Evolutionary conservation across 2,113 vertebrate genomes (phyloP).

Genomic region (Tichodroma muraria): DNA sequence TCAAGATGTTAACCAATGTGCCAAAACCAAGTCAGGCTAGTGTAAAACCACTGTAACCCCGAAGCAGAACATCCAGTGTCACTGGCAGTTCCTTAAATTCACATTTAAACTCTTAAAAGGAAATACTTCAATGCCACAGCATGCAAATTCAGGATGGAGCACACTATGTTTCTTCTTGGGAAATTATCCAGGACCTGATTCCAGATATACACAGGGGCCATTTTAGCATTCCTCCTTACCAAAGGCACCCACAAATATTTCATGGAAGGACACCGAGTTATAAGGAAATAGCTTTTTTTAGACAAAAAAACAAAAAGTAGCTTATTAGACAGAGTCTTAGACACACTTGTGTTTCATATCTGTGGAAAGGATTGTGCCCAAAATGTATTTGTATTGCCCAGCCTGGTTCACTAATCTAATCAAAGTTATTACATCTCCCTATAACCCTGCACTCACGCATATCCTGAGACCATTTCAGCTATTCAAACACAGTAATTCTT

Average conservation of each 20-base stretch:
- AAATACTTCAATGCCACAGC: not conserved
- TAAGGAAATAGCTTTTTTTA: not conserved
- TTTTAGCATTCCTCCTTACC: not conserved
- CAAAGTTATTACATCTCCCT: not conserved
- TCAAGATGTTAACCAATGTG: not conserved
- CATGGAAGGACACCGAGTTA: not conserved
- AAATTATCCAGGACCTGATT: not conserved
- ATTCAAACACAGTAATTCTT: not conserved
- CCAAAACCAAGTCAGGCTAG: not conserved
- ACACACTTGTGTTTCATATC: not conserved
- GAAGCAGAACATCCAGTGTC: not conserved
- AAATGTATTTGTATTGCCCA: not conserved
- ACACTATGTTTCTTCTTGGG: not conserved
- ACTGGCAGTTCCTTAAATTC: not conserved
- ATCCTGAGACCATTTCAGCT: not conserved
- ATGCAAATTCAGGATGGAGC: not conserved
- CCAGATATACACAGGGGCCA: accelerated
- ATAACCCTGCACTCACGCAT: not conserved
- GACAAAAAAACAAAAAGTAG: not conserved
- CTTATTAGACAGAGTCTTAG: not conserved
- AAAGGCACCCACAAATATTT: not conserved
- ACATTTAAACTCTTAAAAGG: not conserved
- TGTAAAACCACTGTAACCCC: not conserved
- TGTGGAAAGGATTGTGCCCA: not conserved
- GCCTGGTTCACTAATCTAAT: not conserved